A percentile compares a stretch with the other conserved stretches of the same genome.
These are phyloP conservation scores for Crotalus horridus DNA, from an alignment of 2,113 vertebrate species.

Conservation along the genomic window DNA sequence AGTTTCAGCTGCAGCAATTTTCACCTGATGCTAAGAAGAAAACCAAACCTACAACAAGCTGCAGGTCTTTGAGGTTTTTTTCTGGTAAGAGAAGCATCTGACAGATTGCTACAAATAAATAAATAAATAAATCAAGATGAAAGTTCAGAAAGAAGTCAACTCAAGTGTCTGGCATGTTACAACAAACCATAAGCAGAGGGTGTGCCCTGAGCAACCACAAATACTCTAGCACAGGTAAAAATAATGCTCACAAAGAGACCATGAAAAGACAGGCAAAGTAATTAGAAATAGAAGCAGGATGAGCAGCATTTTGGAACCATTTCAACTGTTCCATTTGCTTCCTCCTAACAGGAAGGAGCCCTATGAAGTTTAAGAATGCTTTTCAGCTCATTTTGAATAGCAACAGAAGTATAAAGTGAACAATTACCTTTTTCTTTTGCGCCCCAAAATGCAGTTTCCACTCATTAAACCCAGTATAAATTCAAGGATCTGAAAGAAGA, in stretches of 20 bases:
- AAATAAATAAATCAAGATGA: neutral
- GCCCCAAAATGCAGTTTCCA: constrained; percentile 61
- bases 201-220: neutral
- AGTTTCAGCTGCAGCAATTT: neutral
- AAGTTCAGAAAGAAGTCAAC: neutral
- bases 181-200: neutral
- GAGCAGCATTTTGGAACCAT: neutral
- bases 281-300: neutral
- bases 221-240: neutral
- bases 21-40: neutral
- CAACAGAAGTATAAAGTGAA: neutral
- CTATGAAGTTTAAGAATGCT: neutral
- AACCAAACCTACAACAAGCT: neutral
- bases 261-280: neutral
- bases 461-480: constrained; percentile 66
- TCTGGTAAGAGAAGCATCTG: neutral
- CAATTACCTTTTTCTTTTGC: constrained; percentile 69
- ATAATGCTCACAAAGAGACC: neutral
- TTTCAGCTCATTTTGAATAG: neutral
- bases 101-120: neutral
- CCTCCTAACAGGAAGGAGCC: neutral
- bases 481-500: constrained; percentile 64
- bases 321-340: neutral
- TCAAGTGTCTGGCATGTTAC: neutral
- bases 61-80: neutral